Evolutionary conservation across 2,888 invertebrate genomes (phyloP).

Genomic region (Ferdinandea cuprea): DNA sequence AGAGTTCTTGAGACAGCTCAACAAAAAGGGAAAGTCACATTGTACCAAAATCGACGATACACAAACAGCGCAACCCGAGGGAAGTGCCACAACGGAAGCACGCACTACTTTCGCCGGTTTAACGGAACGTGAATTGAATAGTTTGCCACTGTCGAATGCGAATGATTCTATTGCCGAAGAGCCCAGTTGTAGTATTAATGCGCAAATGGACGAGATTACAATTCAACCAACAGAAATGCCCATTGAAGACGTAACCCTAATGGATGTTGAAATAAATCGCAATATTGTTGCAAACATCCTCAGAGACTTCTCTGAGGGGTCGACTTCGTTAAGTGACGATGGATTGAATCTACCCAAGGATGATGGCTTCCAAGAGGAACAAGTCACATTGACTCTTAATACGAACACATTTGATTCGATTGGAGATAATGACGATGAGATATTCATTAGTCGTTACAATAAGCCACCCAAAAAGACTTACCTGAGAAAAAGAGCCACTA

Average conservation of each 20-base stretch:
- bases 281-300: neutral
- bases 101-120: conserved; percentile 45
- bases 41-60: neutral
- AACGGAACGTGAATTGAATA: conserved; percentile 9
- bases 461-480: conserved; percentile 34
- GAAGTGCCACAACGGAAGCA: neutral
- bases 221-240: neutral
- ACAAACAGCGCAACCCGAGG: neutral
- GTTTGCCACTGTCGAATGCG: neutral
- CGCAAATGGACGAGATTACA: neutral
- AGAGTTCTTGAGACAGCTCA: neutral
- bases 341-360: neutral
- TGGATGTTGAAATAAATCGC: neutral
- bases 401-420: conserved; percentile 18
- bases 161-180: too few species aligned
- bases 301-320: neutral
- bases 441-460: neutral
- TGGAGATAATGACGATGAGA: conserved; percentile 25
- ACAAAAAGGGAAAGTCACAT: neutral
- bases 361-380: too few species aligned
- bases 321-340: neutral
- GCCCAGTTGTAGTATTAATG: neutral
- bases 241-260: neutral
- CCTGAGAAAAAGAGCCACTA: neutral
- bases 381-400: neutral